A percentile compares a stretch with the other conserved stretches of the same genome.
Conservation (phyloP, 1,140 invertebrate species). For the Eufriesea mexicana region DNA sequence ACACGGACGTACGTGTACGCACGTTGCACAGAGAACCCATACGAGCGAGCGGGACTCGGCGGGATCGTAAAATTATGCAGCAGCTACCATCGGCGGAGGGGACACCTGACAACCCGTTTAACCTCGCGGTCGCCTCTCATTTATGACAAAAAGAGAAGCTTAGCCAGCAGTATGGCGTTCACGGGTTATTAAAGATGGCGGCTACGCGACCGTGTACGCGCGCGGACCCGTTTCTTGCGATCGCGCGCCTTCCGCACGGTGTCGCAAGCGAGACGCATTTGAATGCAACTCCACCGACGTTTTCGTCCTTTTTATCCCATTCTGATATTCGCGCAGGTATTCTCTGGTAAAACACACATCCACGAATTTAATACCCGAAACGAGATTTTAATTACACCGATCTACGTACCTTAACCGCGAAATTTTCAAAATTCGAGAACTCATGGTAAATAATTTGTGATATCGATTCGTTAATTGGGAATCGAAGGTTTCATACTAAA, state of each 20-base stretch:
- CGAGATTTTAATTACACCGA: too few relatives aligned
- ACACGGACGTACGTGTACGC: background rate
- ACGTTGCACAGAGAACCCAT: background rate
- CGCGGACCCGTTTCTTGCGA: conserved; percentile 58
- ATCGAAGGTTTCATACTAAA: too few relatives aligned
- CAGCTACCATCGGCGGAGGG: conserved; percentile 65
- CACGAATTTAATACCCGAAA: too few relatives aligned
- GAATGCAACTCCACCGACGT: conserved; percentile 62
- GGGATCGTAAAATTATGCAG: conserved; percentile 78
- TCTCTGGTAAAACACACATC: too few relatives aligned
- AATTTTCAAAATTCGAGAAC: too few relatives aligned
- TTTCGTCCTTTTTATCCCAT: background rate
- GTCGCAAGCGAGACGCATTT: conserved; percentile 70
- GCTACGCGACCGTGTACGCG: conserved; percentile 53
- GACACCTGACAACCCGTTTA: conserved; percentile 78
- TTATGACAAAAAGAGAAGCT: conserved; percentile 76
- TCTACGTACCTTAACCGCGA: too few relatives aligned
- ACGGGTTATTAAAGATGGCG: conserved; percentile 80
- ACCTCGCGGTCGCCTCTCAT: conserved; percentile 74
- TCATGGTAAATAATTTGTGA: too few relatives aligned
- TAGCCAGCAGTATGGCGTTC: conserved; percentile 73
- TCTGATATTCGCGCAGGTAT: too few relatives aligned
- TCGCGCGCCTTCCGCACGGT: background rate
- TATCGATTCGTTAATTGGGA: too few relatives aligned
- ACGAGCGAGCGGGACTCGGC: conserved; percentile 25